Conservation (phyloP, 1,140 invertebrate genomes). For the Rhyacophila brunnea region DNA sequence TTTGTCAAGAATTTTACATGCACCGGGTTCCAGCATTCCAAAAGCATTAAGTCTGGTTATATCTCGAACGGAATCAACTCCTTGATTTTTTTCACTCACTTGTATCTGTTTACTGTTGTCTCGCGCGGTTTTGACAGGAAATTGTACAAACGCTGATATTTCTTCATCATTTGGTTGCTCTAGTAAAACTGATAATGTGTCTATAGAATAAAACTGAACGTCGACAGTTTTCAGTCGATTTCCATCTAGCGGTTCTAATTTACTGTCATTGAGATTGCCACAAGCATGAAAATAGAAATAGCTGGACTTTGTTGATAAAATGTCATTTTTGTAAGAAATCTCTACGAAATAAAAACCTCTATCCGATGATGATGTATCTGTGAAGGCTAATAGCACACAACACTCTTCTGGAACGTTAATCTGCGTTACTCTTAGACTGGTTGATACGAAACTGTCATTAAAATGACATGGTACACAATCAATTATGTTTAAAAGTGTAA, state of each 20-base stretch:
- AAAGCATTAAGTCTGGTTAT: slow-evolving; percentile 51
- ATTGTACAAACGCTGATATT: slow-evolving; percentile 63
- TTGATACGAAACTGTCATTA: slow-evolving; percentile 13
- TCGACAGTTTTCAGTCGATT: slow-evolving; percentile 57
- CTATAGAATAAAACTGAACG: slow-evolving; percentile 79
- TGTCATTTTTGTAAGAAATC: slow-evolving; percentile 23
- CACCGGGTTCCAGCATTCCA: slow-evolving; percentile 48
- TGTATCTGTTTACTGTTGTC: slow-evolving; percentile 48
- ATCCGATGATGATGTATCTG: slow-evolving; percentile 36
- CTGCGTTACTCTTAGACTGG: slow-evolving; percentile 45
- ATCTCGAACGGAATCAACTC: slow-evolving; percentile 54
- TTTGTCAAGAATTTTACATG: slow-evolving; percentile 67
- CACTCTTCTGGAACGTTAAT: slow-evolving; percentile 40
- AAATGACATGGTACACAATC: slow-evolving; percentile 48
- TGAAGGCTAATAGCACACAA: slow-evolving; percentile 46
- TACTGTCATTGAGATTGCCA: slow-evolving; percentile 41
- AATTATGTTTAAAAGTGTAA: slow-evolving; percentile 54
- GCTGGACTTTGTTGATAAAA: slow-evolving; percentile 36
- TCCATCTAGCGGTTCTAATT: slow-evolving; percentile 39
- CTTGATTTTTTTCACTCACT: slow-evolving; percentile 46
- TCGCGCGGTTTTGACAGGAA: slow-evolving; percentile 56
- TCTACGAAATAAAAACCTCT: slow-evolving; percentile 50
- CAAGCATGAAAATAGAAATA: slow-evolving; percentile 38
- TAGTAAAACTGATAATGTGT: slow-evolving; percentile 73
- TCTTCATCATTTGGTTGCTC: slow-evolving; percentile 56